Evolutionary conservation across 2,888 invertebrate species (phyloP).

Genomic region (Blera fallax): DNA sequence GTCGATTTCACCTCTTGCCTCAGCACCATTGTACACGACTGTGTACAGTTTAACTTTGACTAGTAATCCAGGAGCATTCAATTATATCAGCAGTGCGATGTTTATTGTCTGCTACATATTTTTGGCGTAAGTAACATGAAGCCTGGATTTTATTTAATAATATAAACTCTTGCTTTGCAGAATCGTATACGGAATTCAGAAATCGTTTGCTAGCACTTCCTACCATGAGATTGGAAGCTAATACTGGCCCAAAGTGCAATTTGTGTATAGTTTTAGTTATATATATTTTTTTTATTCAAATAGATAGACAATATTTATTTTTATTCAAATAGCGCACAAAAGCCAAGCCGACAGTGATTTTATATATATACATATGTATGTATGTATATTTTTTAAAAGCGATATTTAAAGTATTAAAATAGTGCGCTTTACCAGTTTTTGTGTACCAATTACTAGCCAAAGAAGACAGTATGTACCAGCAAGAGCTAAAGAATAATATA

Average conservation of each 20-base stretch:
- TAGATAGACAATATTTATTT: slow-evolving; percentile 16
- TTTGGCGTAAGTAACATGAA: slow-evolving; percentile 83
- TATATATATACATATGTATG: no score
- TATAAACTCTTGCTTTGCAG: slow-evolving; percentile 73
- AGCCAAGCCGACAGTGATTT: slow-evolving; percentile 45
- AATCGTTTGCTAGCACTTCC: slow-evolving; percentile 76
- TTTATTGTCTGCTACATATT: slow-evolving; percentile 81
- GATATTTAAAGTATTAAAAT: slow-evolving; percentile 32
- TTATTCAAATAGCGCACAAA: slow-evolving; percentile 17
- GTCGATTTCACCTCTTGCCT: slow-evolving; percentile 84
- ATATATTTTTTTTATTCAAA: neutral
- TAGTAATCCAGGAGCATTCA: slow-evolving; percentile 84
- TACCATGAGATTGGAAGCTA: slow-evolving; percentile 79
- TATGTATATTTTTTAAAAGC: neutral
- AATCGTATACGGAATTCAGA: slow-evolving; percentile 79
- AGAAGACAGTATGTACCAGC: neutral
- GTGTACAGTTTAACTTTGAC: slow-evolving; percentile 83
- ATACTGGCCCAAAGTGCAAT: neutral
- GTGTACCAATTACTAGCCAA: slow-evolving; percentile 1
- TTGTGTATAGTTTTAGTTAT: neutral
- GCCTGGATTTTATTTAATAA: neutral
- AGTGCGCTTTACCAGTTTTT: slow-evolving; percentile 8
- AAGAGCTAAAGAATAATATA: neutral
- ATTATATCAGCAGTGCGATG: slow-evolving; percentile 83
- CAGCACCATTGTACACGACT: slow-evolving; percentile 85